Evolutionary conservation across 2,888 invertebrate species (phyloP), one percentile per base, ranked within the genome.

Genomic region (Chrysolina americana): DNA sequence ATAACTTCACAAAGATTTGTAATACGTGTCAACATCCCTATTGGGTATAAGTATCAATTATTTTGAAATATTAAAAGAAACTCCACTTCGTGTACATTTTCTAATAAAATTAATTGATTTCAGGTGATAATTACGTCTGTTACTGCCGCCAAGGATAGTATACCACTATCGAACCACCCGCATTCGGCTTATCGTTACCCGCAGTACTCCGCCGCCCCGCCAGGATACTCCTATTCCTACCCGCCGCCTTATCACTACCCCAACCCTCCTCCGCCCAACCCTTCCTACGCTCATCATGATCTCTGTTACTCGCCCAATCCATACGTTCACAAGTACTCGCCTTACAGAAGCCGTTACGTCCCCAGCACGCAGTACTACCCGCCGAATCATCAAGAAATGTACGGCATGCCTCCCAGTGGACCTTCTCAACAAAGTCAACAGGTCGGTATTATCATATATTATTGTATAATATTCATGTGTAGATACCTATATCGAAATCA

Each of bases 281-380:
- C 89, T 15, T 83, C 87, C 53, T 86, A 87, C 79, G 83, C 87
- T 23, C 88, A 88, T 76, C 84, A 90, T 82, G 90, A 90, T 77
- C 84, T 90, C 74, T 90, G 90, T 83, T 90, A 90, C 84, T 88
- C 89, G 70, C 89, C 89, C 68, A 88, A 78, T 75, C 82, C 86
- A 44, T 86, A 86, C 76, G 81, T 87, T 74, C 85, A 86, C 79
- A 83, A 84, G 65, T 86, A 85, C 74, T 81, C 84, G 65, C 85
- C 86, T 21, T 81, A 81, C 70, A 85, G 86, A 79, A 83, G 86
- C 71, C 81, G 87, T 74, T 86, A 86, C 79, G 73, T 85, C 73
- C 81, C 85, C 17, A 81, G 81, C 78, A 87, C 89, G 79, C 90
- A 89, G 81, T 90, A 91, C 84, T 90, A 90, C 84, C 73, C 78